phyloP scores from a whole-genome alignment of 2,797 vertebrate genomes.

The Hirundo rustica region DNA sequence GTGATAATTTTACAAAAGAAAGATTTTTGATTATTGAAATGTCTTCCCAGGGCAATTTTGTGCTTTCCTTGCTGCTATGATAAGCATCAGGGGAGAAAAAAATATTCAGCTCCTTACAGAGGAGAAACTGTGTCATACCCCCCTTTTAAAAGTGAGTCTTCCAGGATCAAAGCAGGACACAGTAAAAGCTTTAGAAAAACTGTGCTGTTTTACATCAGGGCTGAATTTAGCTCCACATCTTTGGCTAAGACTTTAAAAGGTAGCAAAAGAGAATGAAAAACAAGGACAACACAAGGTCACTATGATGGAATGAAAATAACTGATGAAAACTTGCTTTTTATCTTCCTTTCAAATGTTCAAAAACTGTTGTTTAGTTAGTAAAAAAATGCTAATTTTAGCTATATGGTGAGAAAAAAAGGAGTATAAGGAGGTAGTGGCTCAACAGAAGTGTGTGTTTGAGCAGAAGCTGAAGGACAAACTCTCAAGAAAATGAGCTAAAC shows the following conservation, averaged over 20 bases:
- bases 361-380: neutral
- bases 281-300: slow-evolving; percentile 62
- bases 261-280: slow-evolving; percentile 24
- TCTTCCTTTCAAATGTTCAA: neutral
- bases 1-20: slow-evolving; percentile 16
- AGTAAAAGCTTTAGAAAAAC: slow-evolving; percentile 51
- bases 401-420: neutral
- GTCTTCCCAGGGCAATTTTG: slow-evolving; percentile 37
- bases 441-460: neutral
- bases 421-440: neutral
- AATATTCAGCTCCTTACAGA: slow-evolving; percentile 10
- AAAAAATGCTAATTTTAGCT: neutral
- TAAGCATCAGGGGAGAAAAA: slow-evolving; percentile 38
- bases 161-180: slow-evolving; percentile 41
- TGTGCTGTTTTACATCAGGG: slow-evolving; percentile 50
- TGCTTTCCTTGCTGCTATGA: slow-evolving; percentile 28
- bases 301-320: neutral
- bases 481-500: neutral
- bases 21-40: slow-evolving; percentile 42
- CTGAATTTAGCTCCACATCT: slow-evolving; percentile 58
- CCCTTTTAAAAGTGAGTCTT: slow-evolving; percentile 49
- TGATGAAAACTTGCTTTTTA: neutral
- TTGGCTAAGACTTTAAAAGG: slow-evolving; percentile 40
- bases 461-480: neutral
- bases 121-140: slow-evolving; percentile 49